Conservation (phyloP, 1,140 invertebrate genomes). For the Trachymyrmex septentrionalis region DNA sequence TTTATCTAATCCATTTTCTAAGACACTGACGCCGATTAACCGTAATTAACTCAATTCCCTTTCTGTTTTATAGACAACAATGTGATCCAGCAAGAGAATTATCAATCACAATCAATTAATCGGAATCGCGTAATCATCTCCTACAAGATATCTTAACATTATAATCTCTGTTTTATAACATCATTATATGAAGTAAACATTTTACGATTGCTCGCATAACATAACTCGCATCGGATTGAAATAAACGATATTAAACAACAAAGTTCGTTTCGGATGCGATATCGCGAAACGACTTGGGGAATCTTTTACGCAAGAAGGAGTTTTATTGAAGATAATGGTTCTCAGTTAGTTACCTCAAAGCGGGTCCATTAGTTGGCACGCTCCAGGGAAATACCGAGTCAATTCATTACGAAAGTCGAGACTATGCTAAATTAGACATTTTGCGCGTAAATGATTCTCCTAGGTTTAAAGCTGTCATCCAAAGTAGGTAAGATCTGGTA, state of each 20-base stretch:
- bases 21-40: slow-evolving; percentile 11
- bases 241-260: slow-evolving; percentile 30
- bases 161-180: slow-evolving; percentile 47
- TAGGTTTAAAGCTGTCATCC: slow-evolving; percentile 49
- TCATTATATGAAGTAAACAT: slow-evolving; percentile 18
- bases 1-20: neutral
- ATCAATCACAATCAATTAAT: slow-evolving; percentile 18
- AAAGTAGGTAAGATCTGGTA: neutral
- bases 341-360: neutral
- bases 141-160: slow-evolving; percentile 28
- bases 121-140: neutral
- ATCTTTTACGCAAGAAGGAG: neutral
- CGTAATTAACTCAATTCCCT: slow-evolving; percentile 1
- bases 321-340: neutral
- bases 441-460: slow-evolving; percentile 19
- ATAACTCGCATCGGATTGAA: neutral
- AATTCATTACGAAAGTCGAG: slow-evolving; percentile 2
- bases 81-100: neutral
- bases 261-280: neutral
- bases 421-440: slow-evolving; percentile 18
- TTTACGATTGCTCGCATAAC: neutral
- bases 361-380: neutral
- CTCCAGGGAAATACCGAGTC: neutral
- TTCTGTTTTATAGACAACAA: slow-evolving; percentile 10
- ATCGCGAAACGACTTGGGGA: neutral